Conservation (phyloP, 2,113 vertebrate genomes). For the Aspiorhynchus laticeps region DNA sequence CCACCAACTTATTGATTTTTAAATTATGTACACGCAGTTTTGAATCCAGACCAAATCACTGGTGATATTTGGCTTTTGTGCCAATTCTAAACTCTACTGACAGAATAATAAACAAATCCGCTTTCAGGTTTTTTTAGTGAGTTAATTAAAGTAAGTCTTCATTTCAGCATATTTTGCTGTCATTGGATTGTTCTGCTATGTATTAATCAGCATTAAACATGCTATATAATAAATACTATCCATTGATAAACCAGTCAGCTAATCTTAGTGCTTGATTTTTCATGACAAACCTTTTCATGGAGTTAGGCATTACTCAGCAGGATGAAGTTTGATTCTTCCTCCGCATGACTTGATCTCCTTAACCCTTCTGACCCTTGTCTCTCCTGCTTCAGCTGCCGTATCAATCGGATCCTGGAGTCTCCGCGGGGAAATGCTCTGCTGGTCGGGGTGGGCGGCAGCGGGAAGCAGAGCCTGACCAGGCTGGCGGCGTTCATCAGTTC, state of each 20-base stretch:
- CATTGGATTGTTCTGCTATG: neutral
- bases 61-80: neutral
- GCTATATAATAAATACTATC: neutral
- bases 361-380: constrained; percentile 27
- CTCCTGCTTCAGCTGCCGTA: constrained; percentile 82
- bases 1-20: neutral
- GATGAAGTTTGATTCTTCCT: neutral
- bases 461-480: constrained; percentile 95
- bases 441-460: constrained; percentile 91
- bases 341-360: constrained; percentile 48
- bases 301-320: neutral
- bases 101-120: too few relatives aligned
- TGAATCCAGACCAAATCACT: neutral
- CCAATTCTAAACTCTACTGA: neutral
- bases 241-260: neutral
- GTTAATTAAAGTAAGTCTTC: neutral
- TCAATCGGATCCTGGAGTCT: constrained; percentile 90
- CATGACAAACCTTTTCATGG: neutral
- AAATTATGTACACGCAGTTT: neutral
- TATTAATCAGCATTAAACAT: neutral
- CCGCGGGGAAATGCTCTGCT: constrained; percentile 89
- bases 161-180: neutral
- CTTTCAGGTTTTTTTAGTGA: neutral
- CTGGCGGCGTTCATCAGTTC: constrained; percentile 92
- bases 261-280: neutral